phyloP scores from a whole-genome alignment of 2,797 vertebrate genomes.

The Leuciscus waleckii region DNA sequence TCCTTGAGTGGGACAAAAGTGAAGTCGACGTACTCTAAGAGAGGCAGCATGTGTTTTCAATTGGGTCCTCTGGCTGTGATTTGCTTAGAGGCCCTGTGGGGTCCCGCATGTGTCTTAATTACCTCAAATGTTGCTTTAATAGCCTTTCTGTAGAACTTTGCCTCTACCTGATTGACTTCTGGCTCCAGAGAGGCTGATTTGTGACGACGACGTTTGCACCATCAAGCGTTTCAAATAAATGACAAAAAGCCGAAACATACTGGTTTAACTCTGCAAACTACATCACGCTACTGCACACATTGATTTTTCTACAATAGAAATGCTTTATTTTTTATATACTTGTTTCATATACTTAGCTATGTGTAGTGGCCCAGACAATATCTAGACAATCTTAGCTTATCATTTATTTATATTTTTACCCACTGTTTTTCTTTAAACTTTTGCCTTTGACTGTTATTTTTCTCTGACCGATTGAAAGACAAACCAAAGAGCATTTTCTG shows the following conservation, averaged over 20 bases:
- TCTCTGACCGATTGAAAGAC: neutral
- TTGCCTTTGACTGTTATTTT: no score
- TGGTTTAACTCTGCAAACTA: neutral
- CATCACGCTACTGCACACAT: neutral
- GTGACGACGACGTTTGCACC: conserved; percentile 39
- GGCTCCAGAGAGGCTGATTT: conserved; percentile 57
- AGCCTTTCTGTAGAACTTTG: conserved; percentile 40
- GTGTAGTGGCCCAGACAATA: neutral
- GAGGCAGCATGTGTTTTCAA: conserved; percentile 63
- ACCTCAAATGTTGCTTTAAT: conserved; percentile 56
- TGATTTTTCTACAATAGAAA: neutral
- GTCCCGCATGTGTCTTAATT: conserved; percentile 55
- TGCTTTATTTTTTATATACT: neutral
- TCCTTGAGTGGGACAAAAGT: conserved; percentile 17
- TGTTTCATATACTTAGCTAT: neutral
- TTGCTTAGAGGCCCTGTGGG: conserved; percentile 47
- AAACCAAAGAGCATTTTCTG: neutral
- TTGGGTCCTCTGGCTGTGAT: conserved; percentile 53
- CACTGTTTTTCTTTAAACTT: neutral
- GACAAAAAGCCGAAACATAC: neutral
- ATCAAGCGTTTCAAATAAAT: conserved; percentile 55
- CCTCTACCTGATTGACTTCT: conserved; percentile 31
- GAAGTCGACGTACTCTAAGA: conserved; percentile 19
- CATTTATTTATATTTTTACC: neutral
- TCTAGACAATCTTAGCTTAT: neutral